Percentiles rank a stretch among this genome's conserved stretches.
Evolutionary conservation across 2,888 invertebrate genomes (phyloP).

Genomic region (Ophioninae sp.): DNA sequence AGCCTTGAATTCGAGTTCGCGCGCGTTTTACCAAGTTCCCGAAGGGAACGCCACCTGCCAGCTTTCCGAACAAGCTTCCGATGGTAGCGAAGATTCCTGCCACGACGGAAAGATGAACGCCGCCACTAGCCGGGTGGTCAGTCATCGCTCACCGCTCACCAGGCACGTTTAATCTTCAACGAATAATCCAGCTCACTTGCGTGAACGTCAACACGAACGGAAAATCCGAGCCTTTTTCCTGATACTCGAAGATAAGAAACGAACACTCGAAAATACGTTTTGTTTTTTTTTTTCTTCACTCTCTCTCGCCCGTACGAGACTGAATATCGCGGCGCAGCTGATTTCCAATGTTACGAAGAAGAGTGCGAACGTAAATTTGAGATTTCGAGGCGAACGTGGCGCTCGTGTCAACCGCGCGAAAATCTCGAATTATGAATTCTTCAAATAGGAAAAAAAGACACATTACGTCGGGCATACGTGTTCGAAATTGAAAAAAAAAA

Average conservation of each 20-base stretch:
- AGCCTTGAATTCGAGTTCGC: constrained; percentile 43
- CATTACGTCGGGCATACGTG: too few species aligned
- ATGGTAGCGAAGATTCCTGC: constrained; percentile 85
- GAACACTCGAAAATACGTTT: neutral
- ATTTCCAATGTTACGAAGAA: neutral
- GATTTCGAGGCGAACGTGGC: neutral
- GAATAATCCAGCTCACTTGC: neutral
- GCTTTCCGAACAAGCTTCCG: constrained; percentile 86
- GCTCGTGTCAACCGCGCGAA: neutral
- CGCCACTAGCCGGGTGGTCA: constrained; percentile 28
- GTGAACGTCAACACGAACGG: neutral
- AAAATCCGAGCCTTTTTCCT: neutral
- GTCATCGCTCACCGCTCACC: constrained; percentile 36
- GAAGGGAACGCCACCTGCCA: constrained; percentile 81
- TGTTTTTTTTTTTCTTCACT: neutral
- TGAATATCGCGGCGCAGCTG: neutral
- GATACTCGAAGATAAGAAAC: neutral
- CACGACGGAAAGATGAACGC: constrained; percentile 81
- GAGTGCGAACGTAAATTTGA: neutral
- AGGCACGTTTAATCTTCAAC: neutral
- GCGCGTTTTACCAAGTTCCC: constrained; percentile 68
- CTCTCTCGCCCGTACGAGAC: neutral
- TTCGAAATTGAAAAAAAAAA: too few species aligned
- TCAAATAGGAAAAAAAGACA: too few species aligned
- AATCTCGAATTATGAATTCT: neutral